Percentiles rank a stretch among this genome's conserved stretches.
Evolutionary conservation across 1,140 invertebrate species (phyloP).

Genomic region (Scaptomyza pallida): DNA sequence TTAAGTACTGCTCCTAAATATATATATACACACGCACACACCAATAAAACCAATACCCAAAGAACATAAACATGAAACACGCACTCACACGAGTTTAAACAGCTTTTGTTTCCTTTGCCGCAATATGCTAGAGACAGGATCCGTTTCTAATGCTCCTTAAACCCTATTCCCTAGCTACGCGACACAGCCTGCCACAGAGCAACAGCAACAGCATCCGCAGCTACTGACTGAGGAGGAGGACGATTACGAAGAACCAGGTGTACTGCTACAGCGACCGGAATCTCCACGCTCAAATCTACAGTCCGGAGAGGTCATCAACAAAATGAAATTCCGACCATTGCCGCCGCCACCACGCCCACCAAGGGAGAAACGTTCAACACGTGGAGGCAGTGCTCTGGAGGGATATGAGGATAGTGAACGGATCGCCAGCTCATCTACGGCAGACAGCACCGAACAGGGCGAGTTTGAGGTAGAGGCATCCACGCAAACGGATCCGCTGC

Average conservation of each 20-base stretch:
- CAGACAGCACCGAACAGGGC: constrained; percentile 71
- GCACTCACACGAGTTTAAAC: constrained; percentile 36
- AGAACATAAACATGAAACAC: constrained; percentile 84
- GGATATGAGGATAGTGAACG: constrained; percentile 77
- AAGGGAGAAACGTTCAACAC: constrained; percentile 85
- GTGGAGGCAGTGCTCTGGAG: constrained; percentile 65
- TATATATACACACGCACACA: constrained; percentile 35
- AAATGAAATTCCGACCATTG: constrained; percentile 91
- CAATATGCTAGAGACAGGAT: constrained; percentile 24
- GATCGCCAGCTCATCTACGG: constrained; percentile 72
- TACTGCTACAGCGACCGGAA: constrained; percentile 56
- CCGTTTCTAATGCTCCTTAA: constrained; percentile 63
- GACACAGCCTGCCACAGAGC: constrained; percentile 32
- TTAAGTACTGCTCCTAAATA: constrained; percentile 45
- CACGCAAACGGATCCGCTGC: constrained; percentile 92
- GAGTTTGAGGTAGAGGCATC: constrained; percentile 88
- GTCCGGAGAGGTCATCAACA: constrained; percentile 89
- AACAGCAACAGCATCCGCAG: constrained; percentile 12
- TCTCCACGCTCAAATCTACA: constrained; percentile 86
- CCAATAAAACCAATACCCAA: constrained; percentile 79
- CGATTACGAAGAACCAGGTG: constrained; percentile 76
- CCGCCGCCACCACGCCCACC: constrained; percentile 92
- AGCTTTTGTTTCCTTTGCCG: constrained; percentile 43
- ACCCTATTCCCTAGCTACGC: constrained; percentile 65
- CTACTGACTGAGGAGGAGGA: constrained; percentile 64